Evolutionary conservation across 2,888 invertebrate species (phyloP).

Genomic region (Junonia oenone): DNA sequence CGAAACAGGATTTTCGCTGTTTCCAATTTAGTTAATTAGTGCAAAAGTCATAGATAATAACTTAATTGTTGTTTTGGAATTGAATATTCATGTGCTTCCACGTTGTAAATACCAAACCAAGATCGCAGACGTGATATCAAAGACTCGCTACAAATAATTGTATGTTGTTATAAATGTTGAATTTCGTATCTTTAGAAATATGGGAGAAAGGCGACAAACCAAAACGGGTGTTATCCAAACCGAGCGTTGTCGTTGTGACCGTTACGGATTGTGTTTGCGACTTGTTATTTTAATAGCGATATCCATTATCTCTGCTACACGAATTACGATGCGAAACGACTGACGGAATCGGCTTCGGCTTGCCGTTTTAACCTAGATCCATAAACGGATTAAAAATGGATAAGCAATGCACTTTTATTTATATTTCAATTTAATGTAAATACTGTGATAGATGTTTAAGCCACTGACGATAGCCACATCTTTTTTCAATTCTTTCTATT

Average conservation of each 20-base stretch:
- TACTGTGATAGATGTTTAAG: no score
- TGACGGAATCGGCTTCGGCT: not conserved
- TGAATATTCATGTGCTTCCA: not conserved
- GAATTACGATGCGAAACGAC: not conserved
- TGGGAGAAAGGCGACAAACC: slow-evolving; percentile 5
- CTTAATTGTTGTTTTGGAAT: not conserved
- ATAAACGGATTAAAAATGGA: not conserved
- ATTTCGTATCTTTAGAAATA: not conserved
- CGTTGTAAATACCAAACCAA: not conserved
- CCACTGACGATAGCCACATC: no score
- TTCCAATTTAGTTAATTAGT: no score
- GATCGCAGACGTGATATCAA: not conserved
- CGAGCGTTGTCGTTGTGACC: slow-evolving; percentile 11
- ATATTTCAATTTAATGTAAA: no score
- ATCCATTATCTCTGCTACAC: slow-evolving; percentile 13
- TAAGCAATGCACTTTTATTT: not conserved
- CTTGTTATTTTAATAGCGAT: slow-evolving; percentile 18
- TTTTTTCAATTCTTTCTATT: not conserved
- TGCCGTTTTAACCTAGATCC: not conserved
- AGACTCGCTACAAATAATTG: not conserved
- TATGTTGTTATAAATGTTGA: not conserved
- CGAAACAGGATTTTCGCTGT: no score
- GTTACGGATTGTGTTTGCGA: slow-evolving; percentile 17
- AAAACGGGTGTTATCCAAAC: not conserved
- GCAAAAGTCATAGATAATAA: no score